Evolutionary conservation across 2,113 vertebrate genomes (phyloP), one percentile per base, ranked within the genome.

Genomic region (human): DNA sequence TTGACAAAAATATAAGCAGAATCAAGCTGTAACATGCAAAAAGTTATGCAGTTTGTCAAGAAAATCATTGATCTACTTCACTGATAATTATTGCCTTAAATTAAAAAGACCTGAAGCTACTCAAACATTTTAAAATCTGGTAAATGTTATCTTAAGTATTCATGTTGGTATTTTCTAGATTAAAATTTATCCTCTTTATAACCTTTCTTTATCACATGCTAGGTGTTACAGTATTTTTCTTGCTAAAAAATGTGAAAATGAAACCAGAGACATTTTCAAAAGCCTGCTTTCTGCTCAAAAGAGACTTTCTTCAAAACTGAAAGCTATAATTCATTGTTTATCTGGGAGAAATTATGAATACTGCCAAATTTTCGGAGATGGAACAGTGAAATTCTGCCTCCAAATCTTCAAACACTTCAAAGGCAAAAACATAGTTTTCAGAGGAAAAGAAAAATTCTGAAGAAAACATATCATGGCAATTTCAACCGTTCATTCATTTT

Each of bases 331-430:
- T 90, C 32, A 61, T 70, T 94, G 66, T 85, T 93, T 80, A 68
- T 68, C 13, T 13, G 23, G 81, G 43, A 93, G 38, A 96, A 89
- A 93, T 86, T 40, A 66, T 84, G 30, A 90, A 48, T 66, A 93
- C 81, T 97, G 88, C 25, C 81, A 76, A 92, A 50, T 27, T 70
- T 97, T 72, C 43, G 73, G 38, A 30, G 30, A 93, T 64, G 52
- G 22, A 93, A 70, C 8, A 48, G 27, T 48, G 43, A 92, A 92
- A 84, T 83, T 84, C 90, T 61, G 3, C 57, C 18, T 68, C 50
- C 43, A 72, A 81, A 90, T 91, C 64, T 93, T 96, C 57, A 82
- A 73, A 50, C 70, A 72, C 90, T 85, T 97, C 45, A 88, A 81
- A 87, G 30, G 55, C 48, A 80, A 97, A 86, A 82, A n/a, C 1